These are phyloP conservation scores for Leptopilina drosophilae DNA, from an alignment of 2,888 invertebrate genomes.

Conservation along the genomic window DNA sequence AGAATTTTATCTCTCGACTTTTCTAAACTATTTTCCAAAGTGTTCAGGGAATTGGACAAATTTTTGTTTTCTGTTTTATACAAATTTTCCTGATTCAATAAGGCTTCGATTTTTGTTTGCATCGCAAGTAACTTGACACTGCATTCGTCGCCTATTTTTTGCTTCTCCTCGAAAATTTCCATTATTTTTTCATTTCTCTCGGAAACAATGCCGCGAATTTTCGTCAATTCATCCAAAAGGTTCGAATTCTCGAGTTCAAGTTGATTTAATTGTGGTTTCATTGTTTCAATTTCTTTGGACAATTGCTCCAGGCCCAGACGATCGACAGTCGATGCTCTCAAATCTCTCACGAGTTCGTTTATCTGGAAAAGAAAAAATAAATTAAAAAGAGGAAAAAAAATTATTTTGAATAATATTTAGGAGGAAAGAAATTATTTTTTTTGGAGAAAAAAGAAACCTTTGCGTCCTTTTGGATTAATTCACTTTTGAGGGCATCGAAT, in stretches of 20 bases:
- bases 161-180: conserved; percentile 58
- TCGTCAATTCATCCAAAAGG: conserved; percentile 60
- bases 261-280: conserved; percentile 59
- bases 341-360: conserved; percentile 55
- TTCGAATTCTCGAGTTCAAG: conserved; percentile 56
- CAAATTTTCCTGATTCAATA: conserved; percentile 54
- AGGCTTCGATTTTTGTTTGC: conserved; percentile 58
- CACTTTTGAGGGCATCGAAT: conserved; percentile 59
- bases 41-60: conserved; percentile 44
- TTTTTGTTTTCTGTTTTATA: conserved; percentile 41
- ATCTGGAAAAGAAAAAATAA: conserved; percentile 55
- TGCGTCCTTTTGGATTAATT: conserved; percentile 61
- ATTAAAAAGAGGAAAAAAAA: background rate
- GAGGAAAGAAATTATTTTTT: background rate
- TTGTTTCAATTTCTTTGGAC: conserved; percentile 58
- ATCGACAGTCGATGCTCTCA: conserved; percentile 58
- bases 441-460: conserved; percentile 55
- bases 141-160: conserved; percentile 50
- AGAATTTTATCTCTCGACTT: conserved; percentile 49
- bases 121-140: conserved; percentile 50
- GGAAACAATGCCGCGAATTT: conserved; percentile 54
- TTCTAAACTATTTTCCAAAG: conserved; percentile 54
- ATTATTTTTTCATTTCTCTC: conserved; percentile 63
- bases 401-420: background rate
- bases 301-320: conserved; percentile 54